phyloP scores from a whole-genome alignment of 2,797 vertebrate genomes.

The Rhinichthys osculus region DNA sequence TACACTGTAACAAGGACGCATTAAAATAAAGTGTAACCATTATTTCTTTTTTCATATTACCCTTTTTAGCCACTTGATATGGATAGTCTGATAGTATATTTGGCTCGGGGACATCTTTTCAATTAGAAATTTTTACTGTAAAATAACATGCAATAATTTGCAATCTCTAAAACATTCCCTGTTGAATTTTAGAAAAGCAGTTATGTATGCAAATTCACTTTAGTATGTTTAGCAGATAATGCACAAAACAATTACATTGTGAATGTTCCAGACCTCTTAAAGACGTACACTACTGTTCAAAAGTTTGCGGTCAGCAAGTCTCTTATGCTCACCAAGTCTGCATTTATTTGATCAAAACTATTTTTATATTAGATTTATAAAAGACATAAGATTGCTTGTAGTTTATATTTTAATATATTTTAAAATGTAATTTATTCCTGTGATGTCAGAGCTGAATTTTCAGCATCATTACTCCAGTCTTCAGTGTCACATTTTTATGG shows the following conservation, averaged over 20 bases:
- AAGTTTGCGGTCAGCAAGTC: no score
- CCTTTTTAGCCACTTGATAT: not conserved
- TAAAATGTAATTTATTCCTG: not conserved
- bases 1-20: no score
- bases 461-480: not conserved
- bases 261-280: not conserved
- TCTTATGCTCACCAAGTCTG: no score
- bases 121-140: not conserved
- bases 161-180: not conserved
- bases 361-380: no score
- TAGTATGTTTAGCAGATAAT: not conserved
- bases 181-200: not conserved
- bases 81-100: not conserved
- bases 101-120: not conserved
- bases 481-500: constrained; percentile 1
- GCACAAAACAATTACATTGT: not conserved
- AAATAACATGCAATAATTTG: not conserved
- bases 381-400: no score
- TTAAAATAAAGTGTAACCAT: no score
- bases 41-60: not conserved
- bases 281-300: no score
- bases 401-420: not conserved
- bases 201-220: not conserved
- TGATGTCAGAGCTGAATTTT: not conserved
- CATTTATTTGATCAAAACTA: no score